These are phyloP conservation scores for Capromys pilorides DNA, from an alignment of 2,797 vertebrate species.

Conservation along the genomic window DNA sequence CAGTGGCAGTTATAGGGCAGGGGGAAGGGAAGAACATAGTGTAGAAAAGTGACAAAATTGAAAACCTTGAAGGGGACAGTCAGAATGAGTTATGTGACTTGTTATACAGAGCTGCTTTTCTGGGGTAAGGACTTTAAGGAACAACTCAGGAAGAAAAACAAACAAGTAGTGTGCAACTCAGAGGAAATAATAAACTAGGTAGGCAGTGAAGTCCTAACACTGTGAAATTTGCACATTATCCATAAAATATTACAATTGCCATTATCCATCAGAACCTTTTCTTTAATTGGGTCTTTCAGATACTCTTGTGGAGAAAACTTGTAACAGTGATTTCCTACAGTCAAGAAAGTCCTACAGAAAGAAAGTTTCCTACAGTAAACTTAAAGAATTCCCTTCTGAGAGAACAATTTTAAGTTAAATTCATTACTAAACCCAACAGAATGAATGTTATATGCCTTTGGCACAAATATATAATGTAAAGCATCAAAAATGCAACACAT, in stretches of 20 bases:
- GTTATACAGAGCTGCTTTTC: background rate
- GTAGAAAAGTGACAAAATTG: background rate
- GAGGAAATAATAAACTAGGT: background rate
- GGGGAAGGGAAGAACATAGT: fast-evolving
- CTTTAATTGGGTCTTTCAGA: fast-evolving
- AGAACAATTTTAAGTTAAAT: background rate
- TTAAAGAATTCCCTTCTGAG: background rate
- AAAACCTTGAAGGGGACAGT: background rate
- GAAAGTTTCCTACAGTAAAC: no score
- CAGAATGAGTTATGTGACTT: background rate
- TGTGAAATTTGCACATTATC: background rate
- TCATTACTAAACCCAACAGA: background rate
- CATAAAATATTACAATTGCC: background rate
- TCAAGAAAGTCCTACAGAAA: background rate
- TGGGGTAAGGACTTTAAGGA: fast-evolving
- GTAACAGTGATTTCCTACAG: background rate
- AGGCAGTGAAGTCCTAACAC: background rate
- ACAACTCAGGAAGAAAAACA: background rate
- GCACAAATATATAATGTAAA: background rate
- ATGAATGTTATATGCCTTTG: background rate
- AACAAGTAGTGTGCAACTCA: background rate
- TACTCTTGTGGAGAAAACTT: background rate
- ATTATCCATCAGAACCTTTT: background rate
- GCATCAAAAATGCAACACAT: background rate
- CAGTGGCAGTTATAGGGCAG: fast-evolving